Conservation (phyloP, 2,888 invertebrate species). For the Choristoneura rosaceana region DNA sequence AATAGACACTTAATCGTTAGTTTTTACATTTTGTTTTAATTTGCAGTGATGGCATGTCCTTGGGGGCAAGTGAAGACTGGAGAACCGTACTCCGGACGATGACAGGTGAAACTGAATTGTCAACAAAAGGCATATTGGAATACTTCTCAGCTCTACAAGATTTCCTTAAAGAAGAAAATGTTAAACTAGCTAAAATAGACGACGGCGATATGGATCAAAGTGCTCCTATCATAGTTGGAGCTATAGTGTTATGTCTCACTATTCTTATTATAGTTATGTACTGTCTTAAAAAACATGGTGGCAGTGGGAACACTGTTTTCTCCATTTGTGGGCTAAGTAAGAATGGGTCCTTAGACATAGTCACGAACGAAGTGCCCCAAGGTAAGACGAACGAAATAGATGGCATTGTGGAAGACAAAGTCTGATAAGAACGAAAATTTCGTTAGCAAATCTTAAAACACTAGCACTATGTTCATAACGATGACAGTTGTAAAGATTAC, state of each 20-base stretch:
- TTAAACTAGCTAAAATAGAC: constrained; percentile 54
- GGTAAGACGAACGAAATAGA: constrained; percentile 65
- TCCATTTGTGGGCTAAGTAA: constrained; percentile 73
- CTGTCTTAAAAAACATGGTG: constrained; percentile 71
- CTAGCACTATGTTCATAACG: background rate
- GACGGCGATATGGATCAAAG: constrained; percentile 71
- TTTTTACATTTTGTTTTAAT: constrained; percentile 29
- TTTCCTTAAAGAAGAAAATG: constrained; percentile 66
- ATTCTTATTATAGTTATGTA: constrained; percentile 71
- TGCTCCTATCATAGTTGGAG: constrained; percentile 74
- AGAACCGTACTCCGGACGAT: constrained; percentile 71
- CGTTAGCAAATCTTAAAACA: background rate
- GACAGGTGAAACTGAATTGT: constrained; percentile 75
- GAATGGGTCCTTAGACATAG: constrained; percentile 79
- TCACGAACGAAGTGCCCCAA: constrained; percentile 68
- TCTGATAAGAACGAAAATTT: constrained; percentile 51
- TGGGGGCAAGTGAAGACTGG: constrained; percentile 79
- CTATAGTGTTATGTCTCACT: constrained; percentile 67
- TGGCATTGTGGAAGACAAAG: constrained; percentile 75
- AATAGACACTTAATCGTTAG: background rate
- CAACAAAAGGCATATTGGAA: constrained; percentile 71
- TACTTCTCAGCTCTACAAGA: constrained; percentile 70
- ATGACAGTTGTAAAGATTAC: constrained; percentile 19
- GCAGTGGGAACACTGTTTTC: constrained; percentile 63
- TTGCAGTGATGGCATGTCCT: constrained; percentile 76